These are phyloP conservation scores for Vireo altiloquus DNA, from an alignment of 2,113 vertebrate genomes.

Conservation along the genomic window DNA sequence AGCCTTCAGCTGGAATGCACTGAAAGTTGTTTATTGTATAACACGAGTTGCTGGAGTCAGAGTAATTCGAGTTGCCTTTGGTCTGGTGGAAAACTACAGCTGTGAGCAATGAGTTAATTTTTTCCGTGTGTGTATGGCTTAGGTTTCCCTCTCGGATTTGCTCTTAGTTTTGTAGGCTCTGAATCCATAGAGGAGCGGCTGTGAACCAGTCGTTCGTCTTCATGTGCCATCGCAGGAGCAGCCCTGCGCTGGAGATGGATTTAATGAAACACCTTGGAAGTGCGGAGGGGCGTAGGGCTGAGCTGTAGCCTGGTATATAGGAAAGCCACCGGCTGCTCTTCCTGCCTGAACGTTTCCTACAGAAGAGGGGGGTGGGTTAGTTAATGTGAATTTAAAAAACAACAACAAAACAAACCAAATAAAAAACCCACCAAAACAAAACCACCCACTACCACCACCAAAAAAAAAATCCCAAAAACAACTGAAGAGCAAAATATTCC, in stretches of 20 bases:
- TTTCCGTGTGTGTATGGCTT: neutral
- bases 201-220: neutral
- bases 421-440: no score
- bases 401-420: no score
- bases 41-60: neutral
- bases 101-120: slow-evolving; percentile 48
- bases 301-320: neutral
- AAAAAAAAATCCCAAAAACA: no score
- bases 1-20: neutral
- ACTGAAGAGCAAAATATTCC: no score
- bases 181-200: neutral
- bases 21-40: slow-evolving; percentile 1
- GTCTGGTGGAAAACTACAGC: neutral
- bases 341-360: neutral
- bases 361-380: neutral
- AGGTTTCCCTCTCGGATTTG: neutral
- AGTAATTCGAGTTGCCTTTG: neutral
- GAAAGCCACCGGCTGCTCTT: neutral
- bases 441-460: no score
- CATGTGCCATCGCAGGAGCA: neutral
- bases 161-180: neutral
- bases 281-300: neutral
- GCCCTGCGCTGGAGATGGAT: neutral
- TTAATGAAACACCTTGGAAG: neutral
- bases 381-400: neutral